These are phyloP conservation scores for Tilapia sparmanii DNA, from an alignment of 2,113 vertebrate genomes.

Conservation along the genomic window DNA sequence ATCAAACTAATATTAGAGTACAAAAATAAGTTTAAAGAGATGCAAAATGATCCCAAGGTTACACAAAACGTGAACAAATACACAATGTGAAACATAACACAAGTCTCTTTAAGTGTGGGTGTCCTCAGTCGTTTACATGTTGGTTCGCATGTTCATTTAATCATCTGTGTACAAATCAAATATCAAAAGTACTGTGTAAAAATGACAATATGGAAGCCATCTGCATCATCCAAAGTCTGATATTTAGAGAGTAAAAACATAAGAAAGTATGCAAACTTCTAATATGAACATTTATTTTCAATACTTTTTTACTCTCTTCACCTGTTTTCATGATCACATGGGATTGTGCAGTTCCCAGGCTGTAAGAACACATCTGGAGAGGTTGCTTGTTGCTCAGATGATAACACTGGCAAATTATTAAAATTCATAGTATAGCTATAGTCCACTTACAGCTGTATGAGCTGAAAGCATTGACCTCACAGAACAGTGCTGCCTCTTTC, in stretches of 20 bases:
- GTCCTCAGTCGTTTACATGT: neutral
- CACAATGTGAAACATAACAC: neutral
- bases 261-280: neutral
- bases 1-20: neutral
- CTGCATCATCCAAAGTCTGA: neutral
- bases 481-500: neutral
- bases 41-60: neutral
- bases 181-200: neutral
- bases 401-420: neutral
- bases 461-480: neutral
- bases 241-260: neutral
- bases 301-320: neutral
- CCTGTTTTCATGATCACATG: neutral
- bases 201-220: neutral
- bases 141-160: neutral
- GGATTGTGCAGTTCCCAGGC: neutral
- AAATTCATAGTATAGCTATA: neutral
- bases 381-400: neutral
- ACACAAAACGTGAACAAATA: neutral
- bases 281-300: neutral
- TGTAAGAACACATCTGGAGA: neutral
- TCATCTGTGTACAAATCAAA: neutral
- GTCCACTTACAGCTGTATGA: neutral
- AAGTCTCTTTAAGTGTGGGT: neutral
- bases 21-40: neutral